Percentiles rank a stretch among this genome's conserved stretches.
These are phyloP conservation scores for Coracopsis vasa DNA, from an alignment of 2,113 vertebrate genomes.

Conservation along the genomic window DNA sequence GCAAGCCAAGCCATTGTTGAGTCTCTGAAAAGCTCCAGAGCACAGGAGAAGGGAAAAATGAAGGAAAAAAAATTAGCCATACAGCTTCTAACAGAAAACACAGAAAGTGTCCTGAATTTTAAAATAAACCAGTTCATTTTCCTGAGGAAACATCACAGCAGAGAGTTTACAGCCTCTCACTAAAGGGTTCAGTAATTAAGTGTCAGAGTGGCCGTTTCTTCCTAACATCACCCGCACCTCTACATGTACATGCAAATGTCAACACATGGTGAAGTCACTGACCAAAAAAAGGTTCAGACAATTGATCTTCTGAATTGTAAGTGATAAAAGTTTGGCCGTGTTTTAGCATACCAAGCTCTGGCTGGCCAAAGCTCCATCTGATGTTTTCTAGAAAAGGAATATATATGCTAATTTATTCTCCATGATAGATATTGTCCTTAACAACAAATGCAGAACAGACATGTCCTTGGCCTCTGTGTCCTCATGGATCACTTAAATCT, in stretches of 20 bases:
- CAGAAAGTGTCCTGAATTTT: neutral
- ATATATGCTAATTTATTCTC: slow-evolving; percentile 36
- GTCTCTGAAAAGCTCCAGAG: slow-evolving; percentile 46
- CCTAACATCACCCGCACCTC: neutral
- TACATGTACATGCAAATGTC: neutral
- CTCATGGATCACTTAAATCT: neutral
- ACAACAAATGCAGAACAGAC: slow-evolving; percentile 23
- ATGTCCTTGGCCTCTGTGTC: neutral
- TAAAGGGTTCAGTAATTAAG: neutral
- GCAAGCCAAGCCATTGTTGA: slow-evolving; percentile 64
- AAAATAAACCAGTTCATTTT: slow-evolving; percentile 10
- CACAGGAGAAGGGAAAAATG: neutral
- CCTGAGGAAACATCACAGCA: neutral
- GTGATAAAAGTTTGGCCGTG: neutral
- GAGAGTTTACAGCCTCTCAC: neutral
- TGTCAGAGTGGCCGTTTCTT: neutral
- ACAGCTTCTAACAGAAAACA: slow-evolving; percentile 28
- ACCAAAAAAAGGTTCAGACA: neutral
- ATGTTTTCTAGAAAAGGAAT: slow-evolving; percentile 24
- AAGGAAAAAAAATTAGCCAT: neutral
- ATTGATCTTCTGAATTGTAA: neutral
- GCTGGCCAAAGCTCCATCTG: neutral
- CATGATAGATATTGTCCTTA: neutral
- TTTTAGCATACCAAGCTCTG: neutral
- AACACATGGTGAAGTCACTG: neutral